Conservation (phyloP, 2,113 vertebrate species). For the Pituophis catenifer region DNA sequence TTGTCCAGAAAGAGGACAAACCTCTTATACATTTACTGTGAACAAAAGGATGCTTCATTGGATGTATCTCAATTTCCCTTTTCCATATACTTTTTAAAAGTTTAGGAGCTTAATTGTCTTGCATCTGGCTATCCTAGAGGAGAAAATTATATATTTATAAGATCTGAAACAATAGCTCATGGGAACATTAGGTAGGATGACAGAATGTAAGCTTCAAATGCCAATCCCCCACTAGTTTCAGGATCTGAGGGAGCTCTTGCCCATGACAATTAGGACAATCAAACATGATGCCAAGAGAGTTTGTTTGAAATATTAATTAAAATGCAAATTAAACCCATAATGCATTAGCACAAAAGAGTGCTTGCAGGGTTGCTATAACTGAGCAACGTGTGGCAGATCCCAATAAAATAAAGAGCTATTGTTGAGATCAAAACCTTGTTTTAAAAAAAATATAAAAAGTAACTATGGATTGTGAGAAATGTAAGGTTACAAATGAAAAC, state of each 20-base stretch:
- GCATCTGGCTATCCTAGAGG: neutral
- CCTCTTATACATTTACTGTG: neutral
- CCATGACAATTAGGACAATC: neutral
- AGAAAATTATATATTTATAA: neutral
- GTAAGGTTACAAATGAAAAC: slow-evolving; percentile 6
- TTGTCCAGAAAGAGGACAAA: neutral
- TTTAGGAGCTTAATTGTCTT: neutral
- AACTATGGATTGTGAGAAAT: slow-evolving; percentile 17
- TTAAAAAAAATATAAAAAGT: slow-evolving; percentile 16
- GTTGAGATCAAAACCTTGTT: neutral
- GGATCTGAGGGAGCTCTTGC: neutral
- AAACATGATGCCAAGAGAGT: slow-evolving; percentile 41
- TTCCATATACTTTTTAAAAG: neutral
- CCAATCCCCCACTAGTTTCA: neutral
- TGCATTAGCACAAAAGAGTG: slow-evolving; percentile 56
- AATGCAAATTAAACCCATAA: slow-evolving; percentile 70
- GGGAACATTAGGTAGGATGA: neutral
- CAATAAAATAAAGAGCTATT: slow-evolving; percentile 45
- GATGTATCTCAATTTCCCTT: no score
- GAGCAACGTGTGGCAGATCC: slow-evolving; percentile 58
- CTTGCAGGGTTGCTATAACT: slow-evolving; percentile 49
- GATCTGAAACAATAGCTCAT: neutral
- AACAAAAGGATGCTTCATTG: neutral
- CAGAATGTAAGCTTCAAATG: neutral
- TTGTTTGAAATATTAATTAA: slow-evolving; percentile 75